phyloP scores from a whole-genome alignment of 2,888 invertebrate species.

The Cryptops parisi region DNA sequence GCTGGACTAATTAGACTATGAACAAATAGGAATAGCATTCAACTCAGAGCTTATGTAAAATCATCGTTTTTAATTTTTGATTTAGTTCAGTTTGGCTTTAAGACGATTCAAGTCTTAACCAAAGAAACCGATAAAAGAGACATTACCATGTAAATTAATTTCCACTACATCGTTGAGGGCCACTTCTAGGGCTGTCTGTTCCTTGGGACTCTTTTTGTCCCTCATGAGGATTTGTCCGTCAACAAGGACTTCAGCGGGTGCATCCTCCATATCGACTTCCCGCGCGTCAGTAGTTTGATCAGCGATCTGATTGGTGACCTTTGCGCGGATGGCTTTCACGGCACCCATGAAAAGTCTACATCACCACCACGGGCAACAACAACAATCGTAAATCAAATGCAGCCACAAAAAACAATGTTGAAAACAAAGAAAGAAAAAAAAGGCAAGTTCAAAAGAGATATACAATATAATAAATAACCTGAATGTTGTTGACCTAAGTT shows the following conservation, averaged over 20 bases:
- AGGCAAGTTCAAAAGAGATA: too few species aligned
- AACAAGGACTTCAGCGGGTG: conserved; percentile 51
- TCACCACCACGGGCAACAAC: too few species aligned
- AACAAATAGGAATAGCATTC: too few species aligned
- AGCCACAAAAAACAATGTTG: too few species aligned
- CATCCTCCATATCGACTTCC: conserved; percentile 35
- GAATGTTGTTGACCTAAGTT: too few species aligned
- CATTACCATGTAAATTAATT: conserved; percentile 67
- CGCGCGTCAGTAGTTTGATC: conserved; percentile 48
- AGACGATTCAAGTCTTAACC: not conserved
- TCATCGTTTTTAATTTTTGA: too few species aligned
- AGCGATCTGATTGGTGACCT: conserved; percentile 88
- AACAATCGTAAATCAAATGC: too few species aligned
- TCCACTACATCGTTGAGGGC: conserved; percentile 88
- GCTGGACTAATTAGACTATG: too few species aligned
- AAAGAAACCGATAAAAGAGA: not conserved
- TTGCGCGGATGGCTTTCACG: conserved; percentile 69
- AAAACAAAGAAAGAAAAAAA: too few species aligned
- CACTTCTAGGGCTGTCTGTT: conserved; percentile 61
- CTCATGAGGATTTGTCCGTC: conserved; percentile 62
- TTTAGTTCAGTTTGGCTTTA: too few species aligned
- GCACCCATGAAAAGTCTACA: conserved; percentile 33
- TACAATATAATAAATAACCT: too few species aligned
- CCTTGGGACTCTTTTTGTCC: conserved; percentile 71
- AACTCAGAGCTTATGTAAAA: too few species aligned